phyloP scores from a whole-genome alignment of 2,797 vertebrate species.

The Xenopus petersii region DNA sequence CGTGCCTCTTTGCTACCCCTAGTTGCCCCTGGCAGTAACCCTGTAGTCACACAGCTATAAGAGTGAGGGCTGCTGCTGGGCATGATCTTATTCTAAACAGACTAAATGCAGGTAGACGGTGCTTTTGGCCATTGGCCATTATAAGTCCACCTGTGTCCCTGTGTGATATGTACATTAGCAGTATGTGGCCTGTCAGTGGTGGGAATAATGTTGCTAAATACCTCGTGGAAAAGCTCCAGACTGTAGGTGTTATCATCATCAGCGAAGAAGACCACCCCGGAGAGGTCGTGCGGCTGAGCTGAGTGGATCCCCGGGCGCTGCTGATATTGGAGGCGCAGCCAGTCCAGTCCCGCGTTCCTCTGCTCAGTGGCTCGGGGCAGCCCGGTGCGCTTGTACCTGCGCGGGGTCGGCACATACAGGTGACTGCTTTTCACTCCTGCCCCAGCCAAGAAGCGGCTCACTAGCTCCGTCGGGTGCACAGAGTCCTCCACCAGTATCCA shows the following conservation, averaged over 20 bases:
- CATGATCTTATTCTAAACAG: too few relatives aligned
- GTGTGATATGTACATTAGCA: too few relatives aligned
- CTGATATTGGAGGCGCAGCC: slow-evolving; percentile 81
- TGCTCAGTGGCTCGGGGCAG: slow-evolving; percentile 94
- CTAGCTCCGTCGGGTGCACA: slow-evolving; percentile 80
- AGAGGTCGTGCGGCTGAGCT: slow-evolving; percentile 65
- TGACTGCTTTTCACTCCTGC: slow-evolving; percentile 85
- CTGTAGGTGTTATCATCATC: slow-evolving; percentile 99
- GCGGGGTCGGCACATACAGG: slow-evolving; percentile 86
- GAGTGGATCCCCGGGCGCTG: slow-evolving; percentile 68
- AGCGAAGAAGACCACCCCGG: slow-evolving; percentile 93
- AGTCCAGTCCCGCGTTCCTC: slow-evolving; percentile 86
- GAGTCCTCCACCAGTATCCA: slow-evolving; percentile 96
- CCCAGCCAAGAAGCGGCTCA: slow-evolving; percentile 80
- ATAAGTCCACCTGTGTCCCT: too few relatives aligned
- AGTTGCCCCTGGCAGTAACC: too few relatives aligned
- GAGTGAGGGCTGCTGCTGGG: too few relatives aligned
- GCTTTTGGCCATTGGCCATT: too few relatives aligned
- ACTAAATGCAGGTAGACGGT: too few relatives aligned
- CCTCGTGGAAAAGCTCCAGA: slow-evolving; percentile 93
- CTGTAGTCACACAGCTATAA: too few relatives aligned
- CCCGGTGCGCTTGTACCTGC: slow-evolving; percentile 86
- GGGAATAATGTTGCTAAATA: too few relatives aligned
- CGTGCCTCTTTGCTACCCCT: too few relatives aligned
- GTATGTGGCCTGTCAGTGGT: too few relatives aligned